Conservation (phyloP, 2,113 vertebrate species). For the Pampusana beccarii region DNA sequence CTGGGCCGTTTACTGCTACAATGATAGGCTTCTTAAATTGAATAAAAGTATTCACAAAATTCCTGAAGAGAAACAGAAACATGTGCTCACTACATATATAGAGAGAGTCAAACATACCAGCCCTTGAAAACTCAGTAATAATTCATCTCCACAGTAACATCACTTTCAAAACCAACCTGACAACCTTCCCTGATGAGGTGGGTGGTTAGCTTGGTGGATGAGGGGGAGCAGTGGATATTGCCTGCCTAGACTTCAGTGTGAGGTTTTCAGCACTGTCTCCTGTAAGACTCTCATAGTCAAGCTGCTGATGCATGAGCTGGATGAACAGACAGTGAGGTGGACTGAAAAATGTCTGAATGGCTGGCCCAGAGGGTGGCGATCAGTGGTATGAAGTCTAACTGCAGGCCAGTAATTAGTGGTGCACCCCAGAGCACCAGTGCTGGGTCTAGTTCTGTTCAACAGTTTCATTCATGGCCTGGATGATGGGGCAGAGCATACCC, state of each 20-base stretch:
- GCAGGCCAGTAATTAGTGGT: background rate
- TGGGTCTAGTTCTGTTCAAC: background rate
- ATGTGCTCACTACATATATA: slow-evolving; percentile 41
- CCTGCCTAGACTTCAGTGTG: background rate
- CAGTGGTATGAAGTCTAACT: background rate
- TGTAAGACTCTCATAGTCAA: background rate
- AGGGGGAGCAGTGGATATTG: background rate
- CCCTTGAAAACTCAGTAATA: background rate
- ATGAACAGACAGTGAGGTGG: background rate
- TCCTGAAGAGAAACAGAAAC: slow-evolving; percentile 80
- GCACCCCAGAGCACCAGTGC: background rate
- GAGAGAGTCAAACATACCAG: slow-evolving; percentile 21
- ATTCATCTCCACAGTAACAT: background rate
- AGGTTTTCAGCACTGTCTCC: background rate
- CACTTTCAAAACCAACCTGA: background rate
- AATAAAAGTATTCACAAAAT: slow-evolving; percentile 97
- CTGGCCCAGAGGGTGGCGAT: background rate
- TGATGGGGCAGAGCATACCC: background rate
- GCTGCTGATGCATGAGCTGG: background rate
- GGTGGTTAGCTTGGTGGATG: background rate
- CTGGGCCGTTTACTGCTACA: slow-evolving; percentile 94
- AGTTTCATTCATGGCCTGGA: background rate
- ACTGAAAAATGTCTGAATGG: background rate
- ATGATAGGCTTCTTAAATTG: slow-evolving; percentile 99
- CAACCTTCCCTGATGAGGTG: background rate